These are phyloP conservation scores for Phenganax stokvisi DNA, from an alignment of 92 coral and sea anemone species.

Conservation along the genomic window DNA sequence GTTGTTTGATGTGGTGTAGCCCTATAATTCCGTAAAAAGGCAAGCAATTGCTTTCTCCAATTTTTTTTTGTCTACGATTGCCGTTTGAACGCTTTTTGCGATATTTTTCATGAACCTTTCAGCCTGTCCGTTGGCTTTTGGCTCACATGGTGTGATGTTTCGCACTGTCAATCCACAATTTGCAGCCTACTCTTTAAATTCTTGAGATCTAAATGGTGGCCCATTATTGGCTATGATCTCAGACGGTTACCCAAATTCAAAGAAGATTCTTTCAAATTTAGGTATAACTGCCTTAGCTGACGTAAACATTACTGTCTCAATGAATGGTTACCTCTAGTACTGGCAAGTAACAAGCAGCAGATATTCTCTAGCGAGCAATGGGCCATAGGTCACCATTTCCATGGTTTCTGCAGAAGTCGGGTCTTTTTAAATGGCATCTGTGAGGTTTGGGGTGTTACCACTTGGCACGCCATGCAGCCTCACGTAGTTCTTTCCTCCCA, in stretches of 20 bases:
- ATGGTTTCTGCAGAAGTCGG: not conserved
- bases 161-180: not conserved
- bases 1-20: slow-evolving; percentile 25
- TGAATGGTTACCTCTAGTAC: no score
- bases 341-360: slow-evolving; percentile 31
- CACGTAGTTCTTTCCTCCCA: slow-evolving; percentile 39
- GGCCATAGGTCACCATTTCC: slow-evolving; percentile 30
- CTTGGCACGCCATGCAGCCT: slow-evolving; percentile 52
- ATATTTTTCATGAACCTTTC: slow-evolving; percentile 5
- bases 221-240: slow-evolving; percentile 16
- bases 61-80: not conserved
- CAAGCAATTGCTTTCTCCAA: not conserved
- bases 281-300: not conserved
- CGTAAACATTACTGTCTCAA: no score
- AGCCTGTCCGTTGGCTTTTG: not conserved
- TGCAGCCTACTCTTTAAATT: slow-evolving; percentile 11
- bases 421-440: slow-evolving; percentile 37
- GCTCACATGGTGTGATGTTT: not conserved
- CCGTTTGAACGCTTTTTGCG: not conserved
- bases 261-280: not conserved
- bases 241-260: not conserved
- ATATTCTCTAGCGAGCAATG: slow-evolving; percentile 45
- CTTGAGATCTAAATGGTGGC: not conserved
- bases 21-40: slow-evolving; percentile 3
- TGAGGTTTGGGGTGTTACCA: slow-evolving; percentile 28